Evolutionary conservation across 2,113 vertebrate genomes (phyloP), one percentile per base, ranked within the genome.

Genomic region (Stegastes partitus): DNA sequence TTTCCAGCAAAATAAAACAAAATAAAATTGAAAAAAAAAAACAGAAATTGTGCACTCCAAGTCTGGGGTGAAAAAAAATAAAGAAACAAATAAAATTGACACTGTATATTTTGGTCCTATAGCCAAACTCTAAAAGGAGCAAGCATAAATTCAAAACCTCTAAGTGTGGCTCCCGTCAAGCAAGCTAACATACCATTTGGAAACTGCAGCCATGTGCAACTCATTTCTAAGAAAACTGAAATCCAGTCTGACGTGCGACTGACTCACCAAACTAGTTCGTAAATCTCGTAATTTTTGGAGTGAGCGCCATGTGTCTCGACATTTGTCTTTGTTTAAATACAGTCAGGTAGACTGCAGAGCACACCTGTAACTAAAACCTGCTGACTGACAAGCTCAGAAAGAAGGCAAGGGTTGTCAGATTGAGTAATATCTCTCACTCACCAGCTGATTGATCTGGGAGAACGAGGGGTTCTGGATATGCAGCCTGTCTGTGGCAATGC

Each of bases 361-460:
- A 61, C n/a, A 34, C 5, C 61, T 19, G 2, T 4, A 42, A 50
- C 31, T 57, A 34, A 70, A 53, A 74, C 15, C 50, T 39, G 61
- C 34, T 45, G 39, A 79, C 37, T 25, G 45, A 54, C 45, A 10
- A 47, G n/a, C n/a, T 47, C 28, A 47, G 26, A 61, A 39, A 72
- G 58, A 34, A 18, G 34, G 28, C 0, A 1, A 16, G 16, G 14
- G 49, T 12, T 14, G 19, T 18, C 3, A 49, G 6, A 18, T 0
- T 18, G 55, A 25, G 37, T 9, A 49, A 64, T 1, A 2, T 68
- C 22, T 53, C 22, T 62, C 44, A 89, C 96, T 96, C 91, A 99
- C 98, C 97, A 99, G 94, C 92, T 99, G 98, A 90, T 99, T 99
- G 91, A 99, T 98, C 94, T 99, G 98, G 2, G 98, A 99, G 91